Percentiles rank a stretch among this genome's conserved stretches.
phyloP scores from a whole-genome alignment of 2,113 vertebrate species.

The Trematomus loennbergii region DNA sequence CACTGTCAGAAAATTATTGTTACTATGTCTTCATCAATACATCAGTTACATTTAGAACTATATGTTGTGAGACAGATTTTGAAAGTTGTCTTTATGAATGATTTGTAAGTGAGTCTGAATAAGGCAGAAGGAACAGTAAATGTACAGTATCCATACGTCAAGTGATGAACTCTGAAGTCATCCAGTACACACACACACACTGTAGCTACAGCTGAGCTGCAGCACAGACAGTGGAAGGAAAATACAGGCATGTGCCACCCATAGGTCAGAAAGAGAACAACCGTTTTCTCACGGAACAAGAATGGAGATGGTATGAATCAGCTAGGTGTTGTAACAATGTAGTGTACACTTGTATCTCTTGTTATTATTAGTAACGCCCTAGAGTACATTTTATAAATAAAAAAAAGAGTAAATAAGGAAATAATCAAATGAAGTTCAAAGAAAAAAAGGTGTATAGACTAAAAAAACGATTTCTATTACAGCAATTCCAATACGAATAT shows the following conservation, averaged over 20 bases:
- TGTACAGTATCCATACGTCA: neutral
- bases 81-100: neutral
- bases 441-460: neutral
- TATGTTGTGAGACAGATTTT: neutral
- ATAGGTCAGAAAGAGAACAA: neutral
- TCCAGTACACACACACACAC: neutral
- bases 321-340: neutral
- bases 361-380: conserved; percentile 12
- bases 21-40: no score
- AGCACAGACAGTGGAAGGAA: neutral
- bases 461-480: conserved; percentile 7
- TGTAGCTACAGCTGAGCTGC: neutral
- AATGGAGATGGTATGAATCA: neutral
- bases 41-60: no score
- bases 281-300: neutral
- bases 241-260: conserved; percentile 10
- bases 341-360: conserved; percentile 15
- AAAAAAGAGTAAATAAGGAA: neutral
- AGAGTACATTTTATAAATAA: conserved; percentile 4
- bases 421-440: neutral
- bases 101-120: neutral
- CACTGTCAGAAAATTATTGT: conserved; percentile 16
- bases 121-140: neutral
- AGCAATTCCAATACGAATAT: neutral
- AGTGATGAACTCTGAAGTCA: neutral